Percentiles rank a stretch among this genome's conserved stretches.
Evolutionary conservation across 2,113 vertebrate species (phyloP).

Genomic region (Typhlomys cinereus): DNA sequence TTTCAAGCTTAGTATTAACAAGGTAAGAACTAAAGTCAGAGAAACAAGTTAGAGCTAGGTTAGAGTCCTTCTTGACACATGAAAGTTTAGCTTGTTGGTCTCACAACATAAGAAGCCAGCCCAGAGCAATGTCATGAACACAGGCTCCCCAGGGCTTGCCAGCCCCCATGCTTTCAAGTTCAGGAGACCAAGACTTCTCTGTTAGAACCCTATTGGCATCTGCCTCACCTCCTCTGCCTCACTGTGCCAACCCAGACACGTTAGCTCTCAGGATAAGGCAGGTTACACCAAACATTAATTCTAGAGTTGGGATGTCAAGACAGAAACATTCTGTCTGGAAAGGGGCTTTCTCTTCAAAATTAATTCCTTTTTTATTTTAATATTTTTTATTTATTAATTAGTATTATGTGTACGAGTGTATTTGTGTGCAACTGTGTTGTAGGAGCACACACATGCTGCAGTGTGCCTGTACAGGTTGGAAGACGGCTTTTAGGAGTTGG

Average conservation of each 20-base stretch:
- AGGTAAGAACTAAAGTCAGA: constrained; percentile 68
- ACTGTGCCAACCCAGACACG: neutral
- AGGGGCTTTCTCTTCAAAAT: neutral
- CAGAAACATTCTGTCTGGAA: constrained; percentile 9
- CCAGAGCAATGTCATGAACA: neutral
- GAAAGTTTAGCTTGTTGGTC: constrained; percentile 19
- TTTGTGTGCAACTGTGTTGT: no score
- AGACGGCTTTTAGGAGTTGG: no score
- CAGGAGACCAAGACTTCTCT: neutral
- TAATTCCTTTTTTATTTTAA: no score
- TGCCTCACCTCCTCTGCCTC: neutral
- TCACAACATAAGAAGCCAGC: constrained; percentile 31
- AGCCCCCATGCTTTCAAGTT: neutral
- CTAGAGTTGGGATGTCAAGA: neutral
- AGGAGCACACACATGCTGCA: no score
- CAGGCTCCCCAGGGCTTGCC: neutral
- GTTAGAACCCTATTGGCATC: neutral
- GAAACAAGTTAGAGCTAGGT: constrained; percentile 75
- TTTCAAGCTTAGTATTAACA: constrained; percentile 65
- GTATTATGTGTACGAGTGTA: no score
- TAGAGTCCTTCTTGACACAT: constrained; percentile 37
- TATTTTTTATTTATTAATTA: no score
- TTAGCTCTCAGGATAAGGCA: neutral
- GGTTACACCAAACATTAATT: neutral
- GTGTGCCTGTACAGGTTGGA: no score